phyloP scores from a whole-genome alignment of 2,113 vertebrate genomes.

The Pithys albifrons region DNA sequence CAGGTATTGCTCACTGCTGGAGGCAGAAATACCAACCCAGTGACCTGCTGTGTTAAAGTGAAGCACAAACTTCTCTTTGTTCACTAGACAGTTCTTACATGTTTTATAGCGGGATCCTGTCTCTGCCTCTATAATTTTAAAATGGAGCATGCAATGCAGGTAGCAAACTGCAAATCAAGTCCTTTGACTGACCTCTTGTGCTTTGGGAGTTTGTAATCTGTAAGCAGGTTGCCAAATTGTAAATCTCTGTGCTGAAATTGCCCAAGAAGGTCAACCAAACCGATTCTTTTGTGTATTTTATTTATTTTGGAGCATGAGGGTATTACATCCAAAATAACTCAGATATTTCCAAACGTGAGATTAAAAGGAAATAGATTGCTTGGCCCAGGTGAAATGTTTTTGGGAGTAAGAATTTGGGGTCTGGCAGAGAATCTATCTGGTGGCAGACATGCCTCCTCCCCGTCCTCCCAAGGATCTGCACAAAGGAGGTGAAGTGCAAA shows the following conservation, averaged over 20 bases:
- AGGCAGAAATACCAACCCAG: background rate
- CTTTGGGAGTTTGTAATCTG: background rate
- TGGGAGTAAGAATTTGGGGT: background rate
- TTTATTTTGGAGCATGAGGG: background rate
- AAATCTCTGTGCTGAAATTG: background rate
- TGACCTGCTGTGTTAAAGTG: background rate
- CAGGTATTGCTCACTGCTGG: background rate
- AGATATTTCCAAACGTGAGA: background rate
- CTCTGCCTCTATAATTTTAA: background rate
- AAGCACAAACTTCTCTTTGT: background rate
- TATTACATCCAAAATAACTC: background rate
- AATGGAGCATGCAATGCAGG: background rate
- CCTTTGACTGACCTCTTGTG: background rate
- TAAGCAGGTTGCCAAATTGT: background rate
- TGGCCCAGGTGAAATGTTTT: background rate
- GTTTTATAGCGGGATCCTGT: background rate
- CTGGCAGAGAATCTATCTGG: background rate
- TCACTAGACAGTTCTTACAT: background rate
- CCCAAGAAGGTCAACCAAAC: background rate
- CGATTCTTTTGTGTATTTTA: rapidly evolving
- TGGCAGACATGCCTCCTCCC: background rate
- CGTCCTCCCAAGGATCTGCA: rapidly evolving
- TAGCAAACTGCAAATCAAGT: background rate
- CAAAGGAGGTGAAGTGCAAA: background rate
- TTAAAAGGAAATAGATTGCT: background rate